Evolutionary conservation across 2,888 invertebrate genomes (phyloP), one percentile per base, ranked within the genome.

Genomic region (Ectemnius continuus): DNA sequence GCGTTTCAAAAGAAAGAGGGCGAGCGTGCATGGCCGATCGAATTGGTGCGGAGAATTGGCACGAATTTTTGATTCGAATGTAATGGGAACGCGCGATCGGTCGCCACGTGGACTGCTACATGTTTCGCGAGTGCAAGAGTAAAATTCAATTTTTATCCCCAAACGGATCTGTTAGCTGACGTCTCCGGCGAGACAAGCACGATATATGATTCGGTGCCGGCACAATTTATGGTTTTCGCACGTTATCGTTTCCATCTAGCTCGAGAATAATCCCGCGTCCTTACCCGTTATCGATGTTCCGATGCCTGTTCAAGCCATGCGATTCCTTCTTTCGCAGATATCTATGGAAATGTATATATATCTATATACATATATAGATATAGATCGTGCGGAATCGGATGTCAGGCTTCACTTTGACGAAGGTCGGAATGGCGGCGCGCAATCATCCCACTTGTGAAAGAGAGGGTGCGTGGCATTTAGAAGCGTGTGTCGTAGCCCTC

Each of bases 181-280:
- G 68, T 66, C 61, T 23, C 47, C 8, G 64, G 28, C 11, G 72
- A 61, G 65, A 74, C 68, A 72, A 68, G 20, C 69, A 23, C 62
- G 66, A 78, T 74, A 67, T 73, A 70, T 68, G 71, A 76, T 61
- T 73, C 60, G 64, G 63, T 45, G 6, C 23, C 20, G 58, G 63
- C 46, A 57, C 71, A 75, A 80, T 76, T 80, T 78, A 80, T 78
- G 75, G 71, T 75, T 75, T 72, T 73, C 78, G 65, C 70, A 68
- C 77, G 79, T 80, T 79, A 75, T 77, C 80, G 65, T 74, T 70
- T 70, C 58, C 69, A 72, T 81, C 72, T 67, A 63, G 58, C 60
- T 47, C 56, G 69, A 66, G 70, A 73, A 81, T 81, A 81, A 78
- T 80, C 76, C 71, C 62, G 58, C 67, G 36, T 36, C 36, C 71